Evolutionary conservation across 2,113 vertebrate species (phyloP), one percentile per base, ranked within the genome.

Genomic region (Carassius gibelio): DNA sequence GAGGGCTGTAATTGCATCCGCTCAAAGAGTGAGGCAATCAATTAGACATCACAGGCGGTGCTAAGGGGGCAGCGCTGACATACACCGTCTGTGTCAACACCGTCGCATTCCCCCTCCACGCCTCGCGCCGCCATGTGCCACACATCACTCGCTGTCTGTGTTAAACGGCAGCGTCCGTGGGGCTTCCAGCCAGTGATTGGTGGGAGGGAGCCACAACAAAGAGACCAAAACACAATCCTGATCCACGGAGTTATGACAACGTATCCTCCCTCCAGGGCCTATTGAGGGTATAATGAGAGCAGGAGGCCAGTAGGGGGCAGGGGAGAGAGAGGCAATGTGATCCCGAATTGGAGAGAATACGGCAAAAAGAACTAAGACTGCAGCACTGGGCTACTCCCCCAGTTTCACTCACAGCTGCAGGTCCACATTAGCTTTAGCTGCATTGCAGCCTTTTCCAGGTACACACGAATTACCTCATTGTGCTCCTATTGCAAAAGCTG

Each of bases 251-350:
- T 66, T 57, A 82, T 82, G 66, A 59, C 81, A 57, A 57, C 2
- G 7, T 23, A 8, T 85, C 38, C 36, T 59, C 52, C 84, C 36
- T 36, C 10, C 21, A 30, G 23, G 13, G 81, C 19, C 19, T 59
- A 55, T 36, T n/a, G 8, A 64, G 30, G 71, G 76, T 52, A 55
- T 72, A 85, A 23, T 90, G 57, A 61, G 81, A 81, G 55, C n/a
- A 81, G 84, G 19, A 57, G 23, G 59, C 86, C 92, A 91, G 91
- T 89, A 92, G 89, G 90, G 90, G 87, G 91, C 91, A 92, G 86
- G 75, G 86, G 87, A 64, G 86, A 86, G 69, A 87, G 72, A 74
- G n/a, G 84, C 66, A 81, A 82, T 48, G 55, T 26, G 36, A 81
- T 75, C 85, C 10, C 1, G 48, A 71, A 71, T 75, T 83, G 83